Conservation (phyloP, 2,797 vertebrate species). For the Cyclopterus lumpus region DNA sequence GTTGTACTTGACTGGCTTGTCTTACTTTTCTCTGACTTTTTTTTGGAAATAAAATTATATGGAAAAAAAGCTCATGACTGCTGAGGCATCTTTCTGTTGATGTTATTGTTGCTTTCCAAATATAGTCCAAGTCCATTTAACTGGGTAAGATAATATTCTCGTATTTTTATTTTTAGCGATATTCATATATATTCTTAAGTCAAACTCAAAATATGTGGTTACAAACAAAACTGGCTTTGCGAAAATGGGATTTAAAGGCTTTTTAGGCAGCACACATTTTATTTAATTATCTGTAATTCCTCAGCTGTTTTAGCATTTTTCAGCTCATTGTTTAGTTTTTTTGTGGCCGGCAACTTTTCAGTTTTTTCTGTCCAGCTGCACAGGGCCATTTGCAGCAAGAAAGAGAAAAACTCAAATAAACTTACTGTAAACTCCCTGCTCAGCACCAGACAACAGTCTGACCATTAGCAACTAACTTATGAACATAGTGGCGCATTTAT, state of each 20-base stretch:
- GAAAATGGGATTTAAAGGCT: background rate
- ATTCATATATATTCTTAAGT: background rate
- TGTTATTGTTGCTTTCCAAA: slow-evolving; percentile 15
- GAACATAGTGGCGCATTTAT: slow-evolving; percentile 10
- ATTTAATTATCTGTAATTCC: background rate
- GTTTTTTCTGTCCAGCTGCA: background rate
- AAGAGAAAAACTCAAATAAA: background rate
- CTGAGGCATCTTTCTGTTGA: background rate
- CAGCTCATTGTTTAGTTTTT: background rate
- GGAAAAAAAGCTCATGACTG: slow-evolving; percentile 55
- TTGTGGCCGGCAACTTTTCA: no score
- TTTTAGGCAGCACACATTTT: slow-evolving; percentile 5
- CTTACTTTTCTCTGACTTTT: slow-evolving; percentile 81
- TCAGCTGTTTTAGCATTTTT: background rate
- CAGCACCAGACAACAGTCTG: background rate
- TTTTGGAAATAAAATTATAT: slow-evolving; percentile 81
- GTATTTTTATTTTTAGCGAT: background rate
- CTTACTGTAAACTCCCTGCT: background rate
- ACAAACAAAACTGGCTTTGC: background rate
- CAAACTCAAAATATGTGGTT: background rate
- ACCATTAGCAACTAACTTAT: slow-evolving; percentile 2
- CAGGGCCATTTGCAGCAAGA: background rate
- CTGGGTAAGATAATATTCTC: slow-evolving; percentile 3
- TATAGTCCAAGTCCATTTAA: slow-evolving; percentile 1
- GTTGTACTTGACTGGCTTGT: slow-evolving; percentile 77